Evolutionary conservation across 2,113 vertebrate species (phyloP).

Genomic region (Riparia riparia): DNA sequence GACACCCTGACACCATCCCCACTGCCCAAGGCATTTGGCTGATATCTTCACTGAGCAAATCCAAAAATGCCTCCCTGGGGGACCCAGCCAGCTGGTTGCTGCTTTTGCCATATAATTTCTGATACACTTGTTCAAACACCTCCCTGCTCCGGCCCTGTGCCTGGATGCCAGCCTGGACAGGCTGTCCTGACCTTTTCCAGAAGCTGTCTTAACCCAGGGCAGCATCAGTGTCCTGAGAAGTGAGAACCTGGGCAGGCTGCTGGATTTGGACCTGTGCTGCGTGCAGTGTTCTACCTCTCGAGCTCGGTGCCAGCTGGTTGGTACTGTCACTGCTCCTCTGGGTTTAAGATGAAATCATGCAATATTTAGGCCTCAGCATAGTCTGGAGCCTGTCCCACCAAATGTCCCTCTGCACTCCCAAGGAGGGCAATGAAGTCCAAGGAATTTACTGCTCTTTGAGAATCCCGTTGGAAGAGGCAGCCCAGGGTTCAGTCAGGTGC

Average conservation of each 20-base stretch:
- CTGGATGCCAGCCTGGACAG: not conserved
- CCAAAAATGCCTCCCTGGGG: not conserved
- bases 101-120: not conserved
- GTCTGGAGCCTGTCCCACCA: not conserved
- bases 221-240: not conserved
- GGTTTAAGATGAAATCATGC: not conserved
- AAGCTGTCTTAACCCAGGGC: not conserved
- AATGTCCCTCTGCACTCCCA: not conserved
- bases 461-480: not conserved
- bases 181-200: not conserved
- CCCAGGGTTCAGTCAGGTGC: not conserved
- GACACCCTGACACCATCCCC: not conserved
- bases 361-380: not conserved
- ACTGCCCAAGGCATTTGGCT: not conserved
- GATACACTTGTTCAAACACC: not conserved
- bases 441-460: not conserved
- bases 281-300: fast-evolving
- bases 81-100: not conserved
- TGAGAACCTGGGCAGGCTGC: not conserved
- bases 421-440: not conserved
- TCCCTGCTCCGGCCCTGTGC: not conserved
- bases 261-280: not conserved
- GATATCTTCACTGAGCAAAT: not conserved
- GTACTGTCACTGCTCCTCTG: not conserved
- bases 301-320: not conserved